Conservation (phyloP, 2,888 invertebrate genomes). For the Hydrotaea cyrtoneurina region DNA sequence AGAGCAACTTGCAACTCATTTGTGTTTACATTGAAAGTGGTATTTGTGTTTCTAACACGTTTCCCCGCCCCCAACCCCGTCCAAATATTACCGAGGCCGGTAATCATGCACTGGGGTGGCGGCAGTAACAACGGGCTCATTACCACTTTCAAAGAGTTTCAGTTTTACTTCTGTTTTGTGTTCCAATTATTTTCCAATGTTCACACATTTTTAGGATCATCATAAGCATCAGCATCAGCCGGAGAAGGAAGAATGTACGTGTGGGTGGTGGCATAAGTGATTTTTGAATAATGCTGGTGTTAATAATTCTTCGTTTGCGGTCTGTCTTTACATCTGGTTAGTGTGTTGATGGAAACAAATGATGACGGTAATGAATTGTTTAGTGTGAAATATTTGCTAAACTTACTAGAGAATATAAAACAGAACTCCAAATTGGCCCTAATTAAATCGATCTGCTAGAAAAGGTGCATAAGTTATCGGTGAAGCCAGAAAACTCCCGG, state of each 20-base stretch:
- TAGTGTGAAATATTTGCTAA: constrained; percentile 8
- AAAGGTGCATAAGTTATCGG: too few relatives aligned
- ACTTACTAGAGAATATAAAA: constrained; percentile 3
- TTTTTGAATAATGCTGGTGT: constrained; percentile 50
- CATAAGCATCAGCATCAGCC: too few relatives aligned
- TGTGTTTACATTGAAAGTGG: not conserved
- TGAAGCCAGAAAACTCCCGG: too few relatives aligned
- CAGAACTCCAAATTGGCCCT: not conserved
- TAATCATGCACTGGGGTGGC: not conserved
- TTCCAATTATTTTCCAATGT: not conserved
- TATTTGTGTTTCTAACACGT: constrained; percentile 8
- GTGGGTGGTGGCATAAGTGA: not conserved
- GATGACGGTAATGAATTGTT: constrained; percentile 5
- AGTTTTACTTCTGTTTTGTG: not conserved
- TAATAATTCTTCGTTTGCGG: constrained; percentile 34
- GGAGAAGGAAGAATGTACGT: not conserved
- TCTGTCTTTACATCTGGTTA: constrained; percentile 10
- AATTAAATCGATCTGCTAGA: not conserved
- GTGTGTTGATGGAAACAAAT: not conserved
- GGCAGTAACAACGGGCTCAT: not conserved
- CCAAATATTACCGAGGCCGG: too few relatives aligned
- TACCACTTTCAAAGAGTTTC: constrained; percentile 1
- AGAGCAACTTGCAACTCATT: not conserved
- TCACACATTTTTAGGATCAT: constrained; percentile 1
- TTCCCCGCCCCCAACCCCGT: not conserved